These are phyloP conservation scores for Hemiscyllium ocellatum DNA, from an alignment of 2,113 vertebrate genomes.

Conservation along the genomic window DNA sequence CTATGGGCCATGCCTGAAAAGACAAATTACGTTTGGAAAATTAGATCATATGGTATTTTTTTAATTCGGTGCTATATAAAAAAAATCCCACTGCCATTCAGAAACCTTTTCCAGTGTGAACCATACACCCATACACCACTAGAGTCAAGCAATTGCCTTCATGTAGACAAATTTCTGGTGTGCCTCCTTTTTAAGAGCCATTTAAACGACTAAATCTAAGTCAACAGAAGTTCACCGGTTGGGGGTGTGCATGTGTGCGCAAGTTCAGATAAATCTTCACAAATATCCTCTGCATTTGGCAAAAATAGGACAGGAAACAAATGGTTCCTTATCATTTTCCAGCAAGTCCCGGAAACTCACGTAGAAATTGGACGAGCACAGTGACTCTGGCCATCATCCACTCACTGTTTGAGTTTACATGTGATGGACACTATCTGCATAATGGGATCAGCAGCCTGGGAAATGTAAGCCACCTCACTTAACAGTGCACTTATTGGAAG, in stretches of 20 bases:
- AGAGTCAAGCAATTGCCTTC: neutral
- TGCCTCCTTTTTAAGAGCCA: neutral
- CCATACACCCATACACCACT: neutral
- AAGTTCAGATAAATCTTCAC: too few relatives aligned
- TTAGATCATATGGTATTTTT: neutral
- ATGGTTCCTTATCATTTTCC: neutral
- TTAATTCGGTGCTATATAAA: neutral
- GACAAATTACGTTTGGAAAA: neutral
- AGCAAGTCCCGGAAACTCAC: neutral
- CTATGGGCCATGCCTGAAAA: slow-evolving; percentile 84
- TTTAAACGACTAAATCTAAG: neutral
- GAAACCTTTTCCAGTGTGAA: neutral
- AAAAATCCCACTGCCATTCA: neutral
- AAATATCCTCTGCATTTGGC: neutral
- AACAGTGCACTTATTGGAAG: neutral
- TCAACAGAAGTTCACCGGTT: neutral
- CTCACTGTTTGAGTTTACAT: neutral
- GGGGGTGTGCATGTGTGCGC: too few relatives aligned
- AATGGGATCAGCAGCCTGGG: neutral
- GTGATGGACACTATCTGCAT: neutral
- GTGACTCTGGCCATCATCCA: neutral
- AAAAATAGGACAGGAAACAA: too few relatives aligned
- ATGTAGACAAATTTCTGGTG: neutral
- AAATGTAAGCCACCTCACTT: neutral
- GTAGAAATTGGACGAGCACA: neutral